Evolutionary conservation across 2,888 invertebrate genomes (phyloP).

Genomic region (Trimorus sp.): DNA sequence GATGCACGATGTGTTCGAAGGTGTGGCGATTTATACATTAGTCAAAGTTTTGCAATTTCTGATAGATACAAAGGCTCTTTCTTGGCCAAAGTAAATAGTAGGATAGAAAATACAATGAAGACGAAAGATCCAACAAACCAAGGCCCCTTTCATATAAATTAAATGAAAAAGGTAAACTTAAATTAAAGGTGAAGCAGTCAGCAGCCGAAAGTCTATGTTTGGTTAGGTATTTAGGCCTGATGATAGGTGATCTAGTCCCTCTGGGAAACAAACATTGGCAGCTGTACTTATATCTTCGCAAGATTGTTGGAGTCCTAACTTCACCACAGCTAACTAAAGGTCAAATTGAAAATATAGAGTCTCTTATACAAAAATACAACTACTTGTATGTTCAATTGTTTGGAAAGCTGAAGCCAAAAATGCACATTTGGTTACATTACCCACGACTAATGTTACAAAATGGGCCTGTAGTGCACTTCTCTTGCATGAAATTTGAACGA

Average conservation of each 20-base stretch:
- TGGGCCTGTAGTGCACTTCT: slow-evolving; percentile 46
- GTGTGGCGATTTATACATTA: not conserved
- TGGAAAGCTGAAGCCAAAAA: slow-evolving; percentile 49
- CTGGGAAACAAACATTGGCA: not conserved
- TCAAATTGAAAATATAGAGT: slow-evolving; percentile 25
- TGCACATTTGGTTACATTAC: slow-evolving; percentile 42
- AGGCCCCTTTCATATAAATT: too few species aligned
- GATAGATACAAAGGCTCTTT: not conserved
- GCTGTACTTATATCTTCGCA: slow-evolving; percentile 11
- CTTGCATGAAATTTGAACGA: slow-evolving; percentile 49
- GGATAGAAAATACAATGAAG: not conserved
- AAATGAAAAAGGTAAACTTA: slow-evolving; percentile 2
- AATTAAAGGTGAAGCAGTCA: slow-evolving; percentile 5
- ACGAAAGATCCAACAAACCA: not conserved
- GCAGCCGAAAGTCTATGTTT: not conserved
- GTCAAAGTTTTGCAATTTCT: not conserved
- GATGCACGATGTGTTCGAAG: slow-evolving; percentile 1
- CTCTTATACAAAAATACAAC: slow-evolving; percentile 40
- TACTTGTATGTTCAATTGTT: slow-evolving; percentile 37
- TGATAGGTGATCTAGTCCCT: slow-evolving; percentile 1
- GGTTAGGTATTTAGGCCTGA: not conserved
- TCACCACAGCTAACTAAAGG: slow-evolving; percentile 35
- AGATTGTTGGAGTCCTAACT: slow-evolving; percentile 38
- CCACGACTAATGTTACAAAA: slow-evolving; percentile 27
- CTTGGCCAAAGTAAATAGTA: not conserved